These are phyloP conservation scores for Holacanthella duospinosa DNA, from an alignment of 2,888 invertebrate species.

Conservation along the genomic window DNA sequence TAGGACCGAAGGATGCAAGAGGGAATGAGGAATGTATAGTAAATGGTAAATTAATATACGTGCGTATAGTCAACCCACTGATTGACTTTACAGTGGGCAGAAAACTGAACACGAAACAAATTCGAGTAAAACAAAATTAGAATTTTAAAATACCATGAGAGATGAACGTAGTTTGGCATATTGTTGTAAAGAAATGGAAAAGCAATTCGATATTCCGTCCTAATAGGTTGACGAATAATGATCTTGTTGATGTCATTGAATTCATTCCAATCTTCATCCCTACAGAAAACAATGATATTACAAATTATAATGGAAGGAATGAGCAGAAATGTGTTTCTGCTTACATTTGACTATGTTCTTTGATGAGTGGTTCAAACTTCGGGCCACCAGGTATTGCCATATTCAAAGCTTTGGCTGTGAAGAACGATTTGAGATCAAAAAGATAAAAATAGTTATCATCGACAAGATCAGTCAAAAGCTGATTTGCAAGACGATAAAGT, in stretches of 20 bases:
- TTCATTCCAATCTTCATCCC: slow-evolving; percentile 99
- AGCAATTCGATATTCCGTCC: slow-evolving; percentile 98
- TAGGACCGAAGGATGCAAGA: too few species aligned
- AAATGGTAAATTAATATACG: slow-evolving; percentile 15
- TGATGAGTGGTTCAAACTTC: slow-evolving; percentile 97
- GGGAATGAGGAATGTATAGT: too few species aligned
- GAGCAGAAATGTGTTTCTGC: slow-evolving; percentile 37
- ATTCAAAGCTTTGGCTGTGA: slow-evolving; percentile 97
- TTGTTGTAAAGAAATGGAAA: slow-evolving; percentile 99
- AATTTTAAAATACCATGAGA: slow-evolving; percentile 85
- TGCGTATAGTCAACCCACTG: slow-evolving; percentile 20
- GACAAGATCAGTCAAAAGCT: slow-evolving; percentile 90
- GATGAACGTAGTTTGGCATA: slow-evolving; percentile 93
- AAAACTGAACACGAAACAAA: slow-evolving; percentile 22
- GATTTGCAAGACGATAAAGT: slow-evolving; percentile 92
- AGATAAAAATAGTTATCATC: slow-evolving; percentile 98
- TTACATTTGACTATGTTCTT: slow-evolving; percentile 88
- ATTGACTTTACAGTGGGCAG: slow-evolving; percentile 11
- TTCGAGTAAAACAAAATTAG: slow-evolving; percentile 10
- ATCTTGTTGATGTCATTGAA: slow-evolving; percentile 99
- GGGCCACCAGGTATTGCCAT: slow-evolving; percentile 99
- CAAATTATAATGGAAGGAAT: background rate
- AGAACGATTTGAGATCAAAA: slow-evolving; percentile 98
- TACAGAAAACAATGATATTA: slow-evolving; percentile 39
- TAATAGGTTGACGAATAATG: slow-evolving; percentile 94